Conservation (phyloP, 2,888 invertebrate genomes). For the Aporophyla lueneburgensis region DNA sequence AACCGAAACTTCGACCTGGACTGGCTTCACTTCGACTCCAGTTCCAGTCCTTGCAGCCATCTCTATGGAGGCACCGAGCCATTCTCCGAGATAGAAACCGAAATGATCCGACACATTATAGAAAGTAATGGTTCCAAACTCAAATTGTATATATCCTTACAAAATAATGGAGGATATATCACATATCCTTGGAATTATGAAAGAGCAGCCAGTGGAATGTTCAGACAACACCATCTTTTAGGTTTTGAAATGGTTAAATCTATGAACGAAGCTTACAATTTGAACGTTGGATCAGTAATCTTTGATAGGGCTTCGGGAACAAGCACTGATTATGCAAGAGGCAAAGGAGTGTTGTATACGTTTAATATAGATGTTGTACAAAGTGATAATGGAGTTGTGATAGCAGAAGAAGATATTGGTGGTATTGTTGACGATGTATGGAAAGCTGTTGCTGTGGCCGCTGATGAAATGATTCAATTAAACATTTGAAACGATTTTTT, state of each 20-base stretch:
- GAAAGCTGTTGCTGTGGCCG: slow-evolving; percentile 79
- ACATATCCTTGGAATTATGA: slow-evolving; percentile 93
- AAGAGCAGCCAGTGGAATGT: slow-evolving; percentile 83
- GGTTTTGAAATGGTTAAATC: slow-evolving; percentile 77
- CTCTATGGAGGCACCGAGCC: slow-evolving; percentile 91
- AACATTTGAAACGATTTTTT: slow-evolving; percentile 3
- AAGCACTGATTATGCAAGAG: slow-evolving; percentile 79
- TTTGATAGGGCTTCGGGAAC: slow-evolving; percentile 83
- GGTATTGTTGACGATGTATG: slow-evolving; percentile 79
- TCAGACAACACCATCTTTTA: slow-evolving; percentile 78
- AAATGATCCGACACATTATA: slow-evolving; percentile 90
- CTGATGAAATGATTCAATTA: slow-evolving; percentile 65
- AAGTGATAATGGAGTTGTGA: slow-evolving; percentile 75
- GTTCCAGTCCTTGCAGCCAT: slow-evolving; percentile 91
- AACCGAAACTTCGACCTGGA: slow-evolving; percentile 94
- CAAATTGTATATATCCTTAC: slow-evolving; percentile 93
- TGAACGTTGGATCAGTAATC: slow-evolving; percentile 77
- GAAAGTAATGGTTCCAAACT: slow-evolving; percentile 84
- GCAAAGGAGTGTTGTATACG: slow-evolving; percentile 75
- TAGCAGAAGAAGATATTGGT: slow-evolving; percentile 78
- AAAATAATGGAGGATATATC: slow-evolving; percentile 93
- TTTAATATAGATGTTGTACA: slow-evolving; percentile 80
- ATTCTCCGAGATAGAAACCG: slow-evolving; percentile 93
- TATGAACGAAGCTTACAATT: slow-evolving; percentile 73
- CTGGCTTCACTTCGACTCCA: slow-evolving; percentile 92